Conservation (phyloP, 1,140 invertebrate genomes). For the Musca vetustissima region DNA sequence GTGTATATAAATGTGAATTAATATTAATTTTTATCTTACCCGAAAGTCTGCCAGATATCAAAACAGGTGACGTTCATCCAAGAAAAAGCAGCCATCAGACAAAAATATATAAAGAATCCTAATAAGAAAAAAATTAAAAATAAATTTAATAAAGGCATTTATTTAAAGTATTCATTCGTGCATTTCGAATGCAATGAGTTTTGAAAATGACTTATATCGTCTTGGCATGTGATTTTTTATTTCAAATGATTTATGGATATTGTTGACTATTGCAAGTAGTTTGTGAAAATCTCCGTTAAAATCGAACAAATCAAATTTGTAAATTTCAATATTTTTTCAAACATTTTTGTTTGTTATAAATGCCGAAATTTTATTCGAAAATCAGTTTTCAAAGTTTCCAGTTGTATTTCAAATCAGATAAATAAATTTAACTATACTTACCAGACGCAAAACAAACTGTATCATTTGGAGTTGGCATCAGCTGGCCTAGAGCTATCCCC, state of each 20-base stretch:
- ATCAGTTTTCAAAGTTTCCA: too few species aligned
- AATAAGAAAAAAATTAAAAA: slow-evolving; percentile 59
- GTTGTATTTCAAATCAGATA: too few species aligned
- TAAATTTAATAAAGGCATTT: not conserved
- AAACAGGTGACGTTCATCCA: slow-evolving; percentile 91
- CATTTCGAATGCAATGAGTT: not conserved
- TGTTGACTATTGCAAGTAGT: too few species aligned
- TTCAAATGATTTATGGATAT: too few species aligned
- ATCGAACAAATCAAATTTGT: too few species aligned
- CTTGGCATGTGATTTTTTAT: too few species aligned
- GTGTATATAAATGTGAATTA: not conserved
- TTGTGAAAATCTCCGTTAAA: too few species aligned
- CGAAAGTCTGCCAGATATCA: slow-evolving; percentile 85
- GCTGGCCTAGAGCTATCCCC: slow-evolving; percentile 61
- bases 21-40: slow-evolving; percentile 58
- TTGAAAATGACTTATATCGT: too few species aligned
- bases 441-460: slow-evolving; percentile 45
- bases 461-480: slow-evolving; percentile 48
- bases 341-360: too few species aligned
- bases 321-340: too few species aligned
- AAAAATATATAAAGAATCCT: slow-evolving; percentile 81
- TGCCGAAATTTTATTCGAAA: too few species aligned
- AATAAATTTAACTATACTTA: slow-evolving; percentile 34
- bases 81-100: slow-evolving; percentile 81
- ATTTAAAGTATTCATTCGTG: not conserved